These are phyloP conservation scores for Epinephelus malabaricus DNA, from an alignment of 2,797 vertebrate species.

Conservation along the genomic window DNA sequence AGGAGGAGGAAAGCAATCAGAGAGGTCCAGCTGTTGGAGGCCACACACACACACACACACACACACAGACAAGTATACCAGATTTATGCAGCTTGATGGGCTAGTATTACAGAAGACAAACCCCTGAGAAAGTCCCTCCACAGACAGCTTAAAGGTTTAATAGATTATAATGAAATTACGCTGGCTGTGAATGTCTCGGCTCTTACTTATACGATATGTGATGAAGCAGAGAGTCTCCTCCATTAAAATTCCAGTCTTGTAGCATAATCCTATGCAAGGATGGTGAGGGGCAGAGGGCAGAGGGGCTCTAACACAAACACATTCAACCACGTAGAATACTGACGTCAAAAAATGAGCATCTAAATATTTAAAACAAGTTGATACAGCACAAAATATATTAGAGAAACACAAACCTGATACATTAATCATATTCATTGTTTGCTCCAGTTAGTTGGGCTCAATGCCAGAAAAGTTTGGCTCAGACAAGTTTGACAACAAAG, in stretches of 20 bases:
- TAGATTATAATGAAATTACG: slow-evolving; percentile 71
- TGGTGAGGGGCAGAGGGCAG: not conserved
- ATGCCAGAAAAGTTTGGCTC: slow-evolving; percentile 37
- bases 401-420: slow-evolving; percentile 4
- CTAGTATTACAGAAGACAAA: slow-evolving; percentile 61
- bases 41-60: slow-evolving; percentile 21
- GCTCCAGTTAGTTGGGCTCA: not conserved
- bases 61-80: slow-evolving; percentile 14
- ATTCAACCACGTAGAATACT: slow-evolving; percentile 8
- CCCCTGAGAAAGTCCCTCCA: slow-evolving; percentile 59
- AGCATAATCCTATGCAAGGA: slow-evolving; percentile 45
- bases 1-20: slow-evolving; percentile 47
- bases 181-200: slow-evolving; percentile 49
- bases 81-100: slow-evolving; percentile 45
- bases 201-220: slow-evolving; percentile 37
- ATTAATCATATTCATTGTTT: not conserved
- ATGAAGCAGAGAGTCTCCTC: slow-evolving; percentile 31
- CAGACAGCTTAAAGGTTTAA: slow-evolving; percentile 64
- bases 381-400: not conserved
- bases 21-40: slow-evolving; percentile 64
- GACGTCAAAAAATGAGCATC: not conserved
- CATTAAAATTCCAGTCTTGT: slow-evolving; percentile 62
- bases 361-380: slow-evolving; percentile 4
- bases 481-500: slow-evolving; percentile 32
- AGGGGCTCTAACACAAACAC: slow-evolving; percentile 17